These are phyloP conservation scores for Amphimallon solstitiale DNA, from an alignment of 2,888 invertebrate species.

Conservation along the genomic window DNA sequence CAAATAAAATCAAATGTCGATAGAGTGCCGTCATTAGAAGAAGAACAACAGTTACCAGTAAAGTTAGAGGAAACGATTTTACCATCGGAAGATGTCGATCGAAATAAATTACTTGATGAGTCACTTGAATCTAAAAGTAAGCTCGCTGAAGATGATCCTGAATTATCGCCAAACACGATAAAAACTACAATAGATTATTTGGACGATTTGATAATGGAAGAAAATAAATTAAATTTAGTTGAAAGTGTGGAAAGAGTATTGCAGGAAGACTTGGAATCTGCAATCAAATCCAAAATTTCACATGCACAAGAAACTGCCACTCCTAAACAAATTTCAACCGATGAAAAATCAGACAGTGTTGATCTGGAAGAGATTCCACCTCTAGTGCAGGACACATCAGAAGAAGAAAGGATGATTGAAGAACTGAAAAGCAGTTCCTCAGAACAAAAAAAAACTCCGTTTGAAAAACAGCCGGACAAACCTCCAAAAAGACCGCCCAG, in stretches of 20 bases:
- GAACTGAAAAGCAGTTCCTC: slow-evolving; percentile 14
- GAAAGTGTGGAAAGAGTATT: neutral
- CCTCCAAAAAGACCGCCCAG: slow-evolving; percentile 64
- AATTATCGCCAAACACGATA: slow-evolving; percentile 19
- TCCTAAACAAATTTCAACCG: slow-evolving; percentile 31
- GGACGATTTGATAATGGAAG: slow-evolving; percentile 19
- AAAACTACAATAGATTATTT: slow-evolving; percentile 21
- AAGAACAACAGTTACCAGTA: neutral
- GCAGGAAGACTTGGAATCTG: neutral
- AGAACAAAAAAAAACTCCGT: slow-evolving; percentile 61
- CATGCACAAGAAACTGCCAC: neutral
- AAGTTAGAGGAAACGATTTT: neutral
- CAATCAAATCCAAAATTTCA: neutral
- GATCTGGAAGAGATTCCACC: slow-evolving; percentile 24
- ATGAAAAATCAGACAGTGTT: slow-evolving; percentile 38
- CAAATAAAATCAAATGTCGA: too few relatives aligned
- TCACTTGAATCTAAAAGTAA: neutral
- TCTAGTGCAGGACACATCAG: slow-evolving; percentile 23
- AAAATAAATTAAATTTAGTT: slow-evolving; percentile 8
- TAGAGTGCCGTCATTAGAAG: neutral
- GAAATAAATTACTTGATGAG: neutral
- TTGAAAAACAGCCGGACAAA: slow-evolving; percentile 61
- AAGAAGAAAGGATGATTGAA: slow-evolving; percentile 36
- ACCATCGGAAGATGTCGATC: neutral
- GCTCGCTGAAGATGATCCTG: neutral